phyloP scores from a whole-genome alignment of 1,140 invertebrate genomes.

The Aricia agestis region DNA sequence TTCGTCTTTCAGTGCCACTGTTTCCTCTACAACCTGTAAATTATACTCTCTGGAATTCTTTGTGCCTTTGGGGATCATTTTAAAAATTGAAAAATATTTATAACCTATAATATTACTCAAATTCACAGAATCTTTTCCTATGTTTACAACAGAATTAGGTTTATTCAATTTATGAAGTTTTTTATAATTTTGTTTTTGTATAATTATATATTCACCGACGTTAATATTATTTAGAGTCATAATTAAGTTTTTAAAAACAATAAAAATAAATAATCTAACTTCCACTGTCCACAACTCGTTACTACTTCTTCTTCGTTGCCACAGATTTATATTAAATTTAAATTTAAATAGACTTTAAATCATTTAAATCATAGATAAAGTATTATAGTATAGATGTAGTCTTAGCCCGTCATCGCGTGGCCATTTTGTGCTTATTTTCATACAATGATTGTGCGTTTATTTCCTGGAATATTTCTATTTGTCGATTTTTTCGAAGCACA shows the following conservation, averaged over 20 bases:
- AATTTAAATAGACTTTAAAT: no score
- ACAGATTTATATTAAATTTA: no score
- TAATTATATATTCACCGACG: slow-evolving; percentile 83
- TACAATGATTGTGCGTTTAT: no score
- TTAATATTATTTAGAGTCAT: slow-evolving; percentile 41
- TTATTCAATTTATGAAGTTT: slow-evolving; percentile 85
- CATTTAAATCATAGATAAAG: no score
- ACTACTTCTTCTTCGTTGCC: background rate
- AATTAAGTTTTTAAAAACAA: background rate
- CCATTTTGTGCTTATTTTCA: no score
- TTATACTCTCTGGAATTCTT: slow-evolving; percentile 77
- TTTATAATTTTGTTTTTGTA: slow-evolving; percentile 85
- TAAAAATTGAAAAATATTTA: slow-evolving; percentile 86
- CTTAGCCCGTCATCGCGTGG: no score
- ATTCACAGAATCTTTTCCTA: slow-evolving; percentile 85
- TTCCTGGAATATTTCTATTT: no score
- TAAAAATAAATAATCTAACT: background rate
- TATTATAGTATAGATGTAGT: no score
- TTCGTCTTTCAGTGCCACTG: slow-evolving; percentile 72
- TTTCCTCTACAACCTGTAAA: slow-evolving; percentile 76
- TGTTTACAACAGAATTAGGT: slow-evolving; percentile 76
- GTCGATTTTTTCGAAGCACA: no score
- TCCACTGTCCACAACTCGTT: background rate
- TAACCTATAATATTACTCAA: slow-evolving; percentile 83
- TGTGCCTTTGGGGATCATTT: slow-evolving; percentile 81